Base-by-base conservation (phyloP, 2,888 invertebrate species). In the Brachypalpus laphriformis region DNA sequence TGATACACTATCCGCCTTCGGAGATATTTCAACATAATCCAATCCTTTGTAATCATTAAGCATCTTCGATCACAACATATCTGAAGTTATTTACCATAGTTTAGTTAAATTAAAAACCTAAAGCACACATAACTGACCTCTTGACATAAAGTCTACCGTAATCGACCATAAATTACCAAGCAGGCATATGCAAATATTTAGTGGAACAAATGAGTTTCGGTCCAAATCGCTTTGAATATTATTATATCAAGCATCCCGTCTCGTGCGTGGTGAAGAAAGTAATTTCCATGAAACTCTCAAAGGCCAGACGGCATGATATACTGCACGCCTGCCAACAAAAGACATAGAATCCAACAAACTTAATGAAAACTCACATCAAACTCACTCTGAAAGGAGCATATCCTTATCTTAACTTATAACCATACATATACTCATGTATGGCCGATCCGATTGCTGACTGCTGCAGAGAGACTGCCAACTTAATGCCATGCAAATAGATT, bases 401-500 rank as follows among this genome's bases (percentile, higher is more conserved):
- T 34, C 7, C 18, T 63, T 74, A 74, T 54, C 51, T 57, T 2
- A 40, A 25, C 40, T 45, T 68, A 56, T 47, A 47, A 49, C 56
- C 28, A 70, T n/a, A 42, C n/a, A 22, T n/a, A 34, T 2, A 54
- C 45, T 71, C n/a, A 34, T 28, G n/a, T 51, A n/a, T 54, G 40
- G 37, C 51, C 42, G 31, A 76, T 51, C 45, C 40, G 42, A 82
- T 59, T 71, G 51, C 70, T 71, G 70, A 59, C 82, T 42, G 22
- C 11, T 71, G 63, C 65, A 65, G 65, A 80, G 57, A 65, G 40
- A 65, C 76, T 76, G 57, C 71, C 71, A 82, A 76, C 76, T 70
- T 51, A 82, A 76, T 82, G 76, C 47, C 82, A 82, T 82, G 82
- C 76, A 82, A 82, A 82, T 76, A 76, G 70, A 82, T 76, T 82